phyloP scores from a whole-genome alignment of 1,140 invertebrate genomes.

The Geopemphigus sp. region DNA sequence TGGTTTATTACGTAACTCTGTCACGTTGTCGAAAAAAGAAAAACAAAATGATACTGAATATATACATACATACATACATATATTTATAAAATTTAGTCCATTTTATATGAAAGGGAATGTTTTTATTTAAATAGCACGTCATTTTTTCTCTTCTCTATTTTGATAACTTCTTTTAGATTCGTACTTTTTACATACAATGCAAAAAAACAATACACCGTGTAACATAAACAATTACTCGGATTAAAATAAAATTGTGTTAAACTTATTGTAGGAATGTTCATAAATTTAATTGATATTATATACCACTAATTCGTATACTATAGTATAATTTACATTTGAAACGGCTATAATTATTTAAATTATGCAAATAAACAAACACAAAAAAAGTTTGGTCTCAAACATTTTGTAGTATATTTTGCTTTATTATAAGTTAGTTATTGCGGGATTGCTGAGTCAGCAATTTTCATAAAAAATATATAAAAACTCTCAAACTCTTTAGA shows the following conservation, averaged over 20 bases:
- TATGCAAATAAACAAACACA: neutral
- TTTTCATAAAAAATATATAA: neutral
- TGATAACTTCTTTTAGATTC: neutral
- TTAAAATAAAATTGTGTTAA: neutral
- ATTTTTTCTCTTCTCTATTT: conserved; percentile 6
- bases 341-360: neutral
- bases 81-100: neutral
- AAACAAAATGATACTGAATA: conserved; percentile 17
- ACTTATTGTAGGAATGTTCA: too few relatives aligned
- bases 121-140: neutral
- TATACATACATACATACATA: conserved; percentile 17
- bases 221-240: neutral
- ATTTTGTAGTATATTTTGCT: neutral
- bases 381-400: neutral
- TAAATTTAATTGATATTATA: neutral
- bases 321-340: neutral
- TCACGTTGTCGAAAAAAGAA: conserved; percentile 39
- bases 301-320: neutral
- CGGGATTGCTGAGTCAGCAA: neutral
- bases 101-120: conserved; percentile 23
- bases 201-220: neutral
- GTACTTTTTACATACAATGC: neutral
- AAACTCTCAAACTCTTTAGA: neutral
- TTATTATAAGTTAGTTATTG: neutral
- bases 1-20: conserved; percentile 31